These are phyloP conservation scores for Anas acuta DNA, from an alignment of 2,797 vertebrate species.

Conservation along the genomic window DNA sequence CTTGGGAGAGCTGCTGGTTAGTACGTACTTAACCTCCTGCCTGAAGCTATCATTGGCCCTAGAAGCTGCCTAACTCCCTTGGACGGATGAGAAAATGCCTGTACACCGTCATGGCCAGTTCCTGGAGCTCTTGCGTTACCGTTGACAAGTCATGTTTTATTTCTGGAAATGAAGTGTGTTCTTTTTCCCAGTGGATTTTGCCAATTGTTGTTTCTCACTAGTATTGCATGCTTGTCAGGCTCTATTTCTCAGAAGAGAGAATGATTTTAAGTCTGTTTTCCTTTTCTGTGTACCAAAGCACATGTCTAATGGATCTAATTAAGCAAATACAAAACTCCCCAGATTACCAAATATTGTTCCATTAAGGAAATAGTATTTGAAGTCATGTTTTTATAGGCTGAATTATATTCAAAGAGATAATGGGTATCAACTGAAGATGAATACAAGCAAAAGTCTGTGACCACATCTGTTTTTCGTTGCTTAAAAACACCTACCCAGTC, in stretches of 20 bases:
- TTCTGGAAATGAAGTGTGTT: constrained; percentile 43
- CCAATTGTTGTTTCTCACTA: constrained; percentile 20
- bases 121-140: not conserved
- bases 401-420: constrained; percentile 2
- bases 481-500: not conserved
- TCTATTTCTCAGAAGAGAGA: constrained; percentile 61
- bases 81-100: not conserved
- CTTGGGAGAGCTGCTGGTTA: not conserved
- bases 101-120: not conserved
- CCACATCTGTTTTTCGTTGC: not conserved
- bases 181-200: not conserved
- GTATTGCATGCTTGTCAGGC: constrained; percentile 39
- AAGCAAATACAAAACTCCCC: constrained; percentile 28
- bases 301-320: constrained; percentile 55
- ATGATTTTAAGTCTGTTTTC: constrained; percentile 69
- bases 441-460: not conserved
- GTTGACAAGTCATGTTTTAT: constrained; percentile 45
- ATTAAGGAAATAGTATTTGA: constrained; percentile 57
- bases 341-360: constrained; percentile 51
- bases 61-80: too few relatives aligned
- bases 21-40: not conserved
- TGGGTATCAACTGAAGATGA: not conserved
- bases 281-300: constrained; percentile 31
- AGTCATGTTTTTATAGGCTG: constrained; percentile 59
- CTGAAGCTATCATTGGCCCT: not conserved